Evolutionary conservation across 2,888 invertebrate species (phyloP), one percentile per base, ranked within the genome.

Genomic region (Oegoconia quadripuncta): DNA sequence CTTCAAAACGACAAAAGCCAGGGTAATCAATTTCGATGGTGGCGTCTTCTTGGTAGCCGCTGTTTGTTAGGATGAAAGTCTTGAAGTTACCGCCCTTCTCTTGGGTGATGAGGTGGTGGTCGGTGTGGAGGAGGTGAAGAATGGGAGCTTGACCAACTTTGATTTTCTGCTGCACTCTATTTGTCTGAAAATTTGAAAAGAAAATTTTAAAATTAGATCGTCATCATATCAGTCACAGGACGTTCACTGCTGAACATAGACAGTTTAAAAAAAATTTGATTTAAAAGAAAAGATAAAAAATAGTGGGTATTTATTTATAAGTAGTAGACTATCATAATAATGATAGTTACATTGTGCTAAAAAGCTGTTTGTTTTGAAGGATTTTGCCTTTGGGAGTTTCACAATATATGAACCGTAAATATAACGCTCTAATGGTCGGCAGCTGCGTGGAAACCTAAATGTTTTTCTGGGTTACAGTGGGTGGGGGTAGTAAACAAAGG

Each of bases 81-180:
- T 93, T 93, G 28, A 92, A 88, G 34, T 82, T 76, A 46, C 94
- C 94, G 43, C 90, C 91, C 72, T 94, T 95, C 67, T 93, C 92
- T 77, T 94, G 94, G 6, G 93, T 91, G 50, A 94, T 87, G 48
- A 94, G 86, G 48, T 90, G 87, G 47, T 89, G 88, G 38, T 84
- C 82, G 3, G 91, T 88, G 59, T 90, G 90, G 55, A 90, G 88
- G 49, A 93, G 75, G 45, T 90, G 88, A 59, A 92, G 88, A 51
- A 92, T 91, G 31, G 91, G 89, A 65, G 90, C 88, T 62, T 88
- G 84, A 59, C 92, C 92, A 67, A 91, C 89, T 60, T 89, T 77
- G 55, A 93, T 90, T 70, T 92, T 91, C 47, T 90, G 87, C 50
- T 90, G 88, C 49, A 92, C 88, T 55, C 94, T 89, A 70, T 93